These are phyloP conservation scores for Promerops cafer DNA, from an alignment of 2,113 vertebrate genomes.

Conservation along the genomic window DNA sequence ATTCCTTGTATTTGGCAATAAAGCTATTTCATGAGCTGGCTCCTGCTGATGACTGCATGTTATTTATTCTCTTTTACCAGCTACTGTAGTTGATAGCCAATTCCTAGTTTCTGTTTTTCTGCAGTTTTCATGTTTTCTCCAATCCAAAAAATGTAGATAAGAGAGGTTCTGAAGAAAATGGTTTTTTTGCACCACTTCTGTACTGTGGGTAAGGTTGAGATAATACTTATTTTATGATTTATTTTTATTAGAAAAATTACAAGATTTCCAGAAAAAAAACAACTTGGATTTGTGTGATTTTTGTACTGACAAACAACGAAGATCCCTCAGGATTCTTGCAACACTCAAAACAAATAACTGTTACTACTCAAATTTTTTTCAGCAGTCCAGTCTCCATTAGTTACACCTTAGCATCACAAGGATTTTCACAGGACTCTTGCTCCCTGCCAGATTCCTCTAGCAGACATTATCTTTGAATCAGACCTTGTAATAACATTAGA, in stretches of 20 bases:
- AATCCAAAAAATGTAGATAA: background rate
- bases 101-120: background rate
- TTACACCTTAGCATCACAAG: background rate
- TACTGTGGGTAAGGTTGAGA: background rate
- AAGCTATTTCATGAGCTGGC: background rate
- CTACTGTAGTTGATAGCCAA: background rate
- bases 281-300: background rate
- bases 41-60: background rate
- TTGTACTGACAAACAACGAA: background rate
- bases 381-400: background rate
- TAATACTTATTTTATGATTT: background rate
- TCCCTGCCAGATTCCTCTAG: constrained; percentile 16
- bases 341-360: background rate
- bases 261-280: background rate
- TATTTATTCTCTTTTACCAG: background rate
- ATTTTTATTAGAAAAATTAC: background rate
- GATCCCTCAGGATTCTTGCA: background rate
- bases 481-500: constrained; percentile 46
- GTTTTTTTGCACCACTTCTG: background rate
- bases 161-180: background rate
- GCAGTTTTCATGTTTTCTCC: background rate
- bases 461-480: constrained; percentile 47
- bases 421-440: background rate
- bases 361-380: background rate
- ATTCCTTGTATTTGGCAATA: background rate